Conservation (phyloP, 2,797 vertebrate genomes). For the Hyperoplus immaculatus region DNA sequence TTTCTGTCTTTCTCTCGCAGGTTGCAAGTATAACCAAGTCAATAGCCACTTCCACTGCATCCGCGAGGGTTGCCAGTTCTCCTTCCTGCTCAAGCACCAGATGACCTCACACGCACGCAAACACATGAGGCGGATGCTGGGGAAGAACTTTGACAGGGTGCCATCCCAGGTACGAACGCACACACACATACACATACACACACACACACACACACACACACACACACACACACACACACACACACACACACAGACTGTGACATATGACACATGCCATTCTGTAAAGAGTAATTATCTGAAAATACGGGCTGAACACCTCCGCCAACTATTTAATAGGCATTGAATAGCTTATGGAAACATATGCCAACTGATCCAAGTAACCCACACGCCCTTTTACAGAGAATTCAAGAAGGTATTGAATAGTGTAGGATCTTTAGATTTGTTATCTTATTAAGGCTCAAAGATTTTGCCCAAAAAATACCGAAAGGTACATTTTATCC, state of each 20-base stretch:
- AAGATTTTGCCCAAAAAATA: not conserved
- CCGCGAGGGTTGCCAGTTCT: slow-evolving; percentile 98
- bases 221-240: too few relatives aligned
- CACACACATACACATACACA: too few relatives aligned
- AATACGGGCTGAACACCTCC: slow-evolving; percentile 14
- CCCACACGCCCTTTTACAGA: slow-evolving; percentile 35
- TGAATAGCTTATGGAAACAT: slow-evolving; percentile 48
- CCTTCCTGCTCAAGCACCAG: slow-evolving; percentile 99
- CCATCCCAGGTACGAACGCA: slow-evolving; percentile 90
- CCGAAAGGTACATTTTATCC: not conserved
- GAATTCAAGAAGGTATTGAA: not conserved
- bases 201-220: too few relatives aligned
- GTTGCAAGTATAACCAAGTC: slow-evolving; percentile 99
- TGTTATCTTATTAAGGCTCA: not conserved
- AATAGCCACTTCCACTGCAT: slow-evolving; percentile 99
- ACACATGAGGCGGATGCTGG: slow-evolving; percentile 99
- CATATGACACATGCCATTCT: slow-evolving; percentile 22
- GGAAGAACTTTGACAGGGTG: slow-evolving; percentile 97
- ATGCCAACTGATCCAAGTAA: slow-evolving; percentile 26
- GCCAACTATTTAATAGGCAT: slow-evolving; percentile 13
- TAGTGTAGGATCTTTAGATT: not conserved
- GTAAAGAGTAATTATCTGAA: slow-evolving; percentile 48
- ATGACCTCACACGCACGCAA: slow-evolving; percentile 99
- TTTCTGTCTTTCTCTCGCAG: slow-evolving; percentile 76
- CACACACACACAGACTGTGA: not conserved